phyloP scores from a whole-genome alignment of 1,140 invertebrate species.

The Dinoponera quadriceps region DNA sequence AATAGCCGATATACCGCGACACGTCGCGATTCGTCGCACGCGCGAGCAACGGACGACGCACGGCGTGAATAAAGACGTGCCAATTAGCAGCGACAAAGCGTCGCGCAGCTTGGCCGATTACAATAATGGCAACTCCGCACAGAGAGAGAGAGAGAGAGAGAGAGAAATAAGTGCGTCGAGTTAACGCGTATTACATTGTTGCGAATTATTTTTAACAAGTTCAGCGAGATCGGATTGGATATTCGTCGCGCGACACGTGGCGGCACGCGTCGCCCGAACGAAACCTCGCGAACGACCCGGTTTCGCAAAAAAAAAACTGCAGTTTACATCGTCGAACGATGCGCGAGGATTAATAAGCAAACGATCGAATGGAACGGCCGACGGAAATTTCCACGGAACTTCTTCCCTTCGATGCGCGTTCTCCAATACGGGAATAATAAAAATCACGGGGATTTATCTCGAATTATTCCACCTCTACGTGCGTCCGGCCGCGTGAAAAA shows the following conservation, averaged over 20 bases:
- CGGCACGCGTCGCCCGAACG: too few species aligned
- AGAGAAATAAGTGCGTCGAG: not conserved
- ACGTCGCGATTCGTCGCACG: not conserved
- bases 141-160: too few species aligned
- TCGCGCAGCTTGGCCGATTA: not conserved
- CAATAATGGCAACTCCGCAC: constrained; percentile 16
- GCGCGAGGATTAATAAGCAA: too few species aligned
- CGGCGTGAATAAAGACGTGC: constrained; percentile 33
- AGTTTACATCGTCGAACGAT: too few species aligned
- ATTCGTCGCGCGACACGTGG: too few species aligned
- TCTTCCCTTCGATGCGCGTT: too few species aligned
- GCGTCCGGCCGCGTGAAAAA: constrained; percentile 13
- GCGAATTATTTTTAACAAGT: constrained; percentile 27
- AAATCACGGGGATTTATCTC: constrained; percentile 18
- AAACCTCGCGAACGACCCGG: too few species aligned
- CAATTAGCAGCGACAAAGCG: constrained; percentile 47
- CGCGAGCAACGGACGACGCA: not conserved
- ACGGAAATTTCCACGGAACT: too few species aligned
- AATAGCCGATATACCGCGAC: not conserved
- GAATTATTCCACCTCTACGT: not conserved
- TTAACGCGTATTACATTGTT: not conserved
- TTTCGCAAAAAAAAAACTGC: too few species aligned
- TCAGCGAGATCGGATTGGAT: too few species aligned
- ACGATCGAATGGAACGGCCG: too few species aligned
- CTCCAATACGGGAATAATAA: not conserved